Conservation (phyloP, 2,888 invertebrate genomes). For the Alentia gelatinosa region DNA sequence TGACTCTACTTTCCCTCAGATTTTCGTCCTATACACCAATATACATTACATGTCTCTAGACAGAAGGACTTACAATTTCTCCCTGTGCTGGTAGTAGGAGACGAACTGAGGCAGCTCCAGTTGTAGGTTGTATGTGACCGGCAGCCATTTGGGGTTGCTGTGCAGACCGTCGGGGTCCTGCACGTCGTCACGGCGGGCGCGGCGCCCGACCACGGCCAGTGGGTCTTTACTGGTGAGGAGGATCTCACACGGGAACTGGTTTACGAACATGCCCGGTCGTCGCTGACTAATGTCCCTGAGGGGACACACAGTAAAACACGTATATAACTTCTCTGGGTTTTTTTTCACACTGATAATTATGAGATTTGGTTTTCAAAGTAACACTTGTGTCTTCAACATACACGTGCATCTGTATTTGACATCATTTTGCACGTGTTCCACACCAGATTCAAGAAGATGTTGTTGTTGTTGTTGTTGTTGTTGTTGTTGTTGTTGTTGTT, state of each 20-base stretch:
- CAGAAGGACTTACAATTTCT: slow-evolving; percentile 82
- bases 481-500: too few species aligned
- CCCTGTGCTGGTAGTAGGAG: slow-evolving; percentile 89
- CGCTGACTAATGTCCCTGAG: slow-evolving; percentile 72
- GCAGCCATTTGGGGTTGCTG: slow-evolving; percentile 87
- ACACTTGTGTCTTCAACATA: too few species aligned
- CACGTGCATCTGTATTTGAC: too few species aligned
- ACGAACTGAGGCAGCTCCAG: slow-evolving; percentile 91
- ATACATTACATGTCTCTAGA: too few species aligned
- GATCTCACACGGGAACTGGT: slow-evolving; percentile 96
- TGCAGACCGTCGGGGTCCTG: slow-evolving; percentile 68
- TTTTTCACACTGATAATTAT: too few species aligned
- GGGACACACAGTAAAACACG: too few species aligned
- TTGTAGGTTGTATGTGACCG: slow-evolving; percentile 92
- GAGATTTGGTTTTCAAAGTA: too few species aligned
- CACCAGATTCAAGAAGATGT: too few species aligned
- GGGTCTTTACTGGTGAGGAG: slow-evolving; percentile 94
- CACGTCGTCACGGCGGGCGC: slow-evolving; percentile 81
- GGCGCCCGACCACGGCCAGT: slow-evolving; percentile 87
- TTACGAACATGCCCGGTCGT: slow-evolving; percentile 83
- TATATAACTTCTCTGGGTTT: too few species aligned
- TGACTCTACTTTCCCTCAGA: too few species aligned
- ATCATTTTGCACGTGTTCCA: too few species aligned
- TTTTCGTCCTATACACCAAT: background rate
- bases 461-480: too few species aligned